Base-by-base conservation (phyloP, 2,797 vertebrate genomes). In the Spea hammondii region DNA sequence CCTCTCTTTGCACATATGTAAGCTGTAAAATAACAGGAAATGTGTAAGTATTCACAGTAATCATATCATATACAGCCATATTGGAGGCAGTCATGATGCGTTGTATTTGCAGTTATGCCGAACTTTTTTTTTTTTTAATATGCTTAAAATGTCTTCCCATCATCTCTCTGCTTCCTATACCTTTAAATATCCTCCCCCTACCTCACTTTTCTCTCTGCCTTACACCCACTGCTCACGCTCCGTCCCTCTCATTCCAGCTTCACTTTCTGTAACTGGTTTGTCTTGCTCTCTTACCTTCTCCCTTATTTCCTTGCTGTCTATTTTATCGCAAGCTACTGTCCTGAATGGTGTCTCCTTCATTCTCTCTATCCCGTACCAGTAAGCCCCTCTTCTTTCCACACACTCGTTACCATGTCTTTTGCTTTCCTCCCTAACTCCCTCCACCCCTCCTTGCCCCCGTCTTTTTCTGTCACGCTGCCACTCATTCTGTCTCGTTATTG, bases 391-490 rank as follows among this genome's bases (percentile, higher is more conserved):
- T 75, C 44, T 17, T 17, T 48, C 5, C 69, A 4, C 68, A 59
- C 68, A 76, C 64, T 48, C 51, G 14, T 59, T 76, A 8, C 77
- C 14, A 59, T 32, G 46, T 51, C 60, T 50, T 59, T 55, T 54
- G 32, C 32, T 77, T 55, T 49, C n/a, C 71, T 81, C 48, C 68
- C 73, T 70, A 62, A 50, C 17, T 66, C 62, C 74, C 65, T 67
- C 53, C 57, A 47, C 71, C 49, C 72, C 80, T 75, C 67, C 74
- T 60, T 69, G 71, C 62, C 81, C 59, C 72, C 59, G 6, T 79
- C 9, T 57, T 55, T 76, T 69, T 73, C 77, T 72, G 72, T 79
- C 68, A 74, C 81, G 65, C 72, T 78, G 72, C 73, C 76, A 68
- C 67, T 76, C 73, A 70, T 65, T 74, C 65, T 78, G 72, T 71